phyloP scores from a whole-genome alignment of 2,113 vertebrate genomes.

The Elanus axillaris region DNA sequence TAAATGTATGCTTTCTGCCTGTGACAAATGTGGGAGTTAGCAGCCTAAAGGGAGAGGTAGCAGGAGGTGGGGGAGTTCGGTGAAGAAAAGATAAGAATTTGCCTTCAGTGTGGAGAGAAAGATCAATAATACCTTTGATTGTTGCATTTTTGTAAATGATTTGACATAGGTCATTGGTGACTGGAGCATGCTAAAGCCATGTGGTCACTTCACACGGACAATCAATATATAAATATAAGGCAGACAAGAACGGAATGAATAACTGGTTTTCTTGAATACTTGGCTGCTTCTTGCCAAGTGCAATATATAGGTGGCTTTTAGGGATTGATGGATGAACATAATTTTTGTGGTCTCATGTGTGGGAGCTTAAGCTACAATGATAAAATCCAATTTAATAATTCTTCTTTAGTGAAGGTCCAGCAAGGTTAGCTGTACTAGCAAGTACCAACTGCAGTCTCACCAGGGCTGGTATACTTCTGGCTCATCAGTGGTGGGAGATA shows the following conservation, averaged over 20 bases:
- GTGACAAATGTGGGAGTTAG: not conserved
- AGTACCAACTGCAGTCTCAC: not conserved
- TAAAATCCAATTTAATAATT: not conserved
- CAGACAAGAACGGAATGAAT: not conserved
- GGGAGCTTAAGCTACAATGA: not conserved
- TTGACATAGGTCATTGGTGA: not conserved
- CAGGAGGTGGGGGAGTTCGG: not conserved
- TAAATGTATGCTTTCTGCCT: not conserved
- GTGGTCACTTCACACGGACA: accelerated
- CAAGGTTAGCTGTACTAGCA: not conserved
- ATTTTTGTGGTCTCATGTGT: not conserved
- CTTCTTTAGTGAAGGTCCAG: not conserved
- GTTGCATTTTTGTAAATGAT: not conserved
- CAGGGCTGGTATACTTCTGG: not conserved
- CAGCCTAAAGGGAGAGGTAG: not conserved
- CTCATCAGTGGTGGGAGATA: not conserved
- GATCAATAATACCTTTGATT: not conserved
- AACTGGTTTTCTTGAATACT: not conserved
- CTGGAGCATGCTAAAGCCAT: not conserved
- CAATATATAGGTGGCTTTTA: not conserved
- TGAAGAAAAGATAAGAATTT: not conserved
- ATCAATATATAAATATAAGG: not conserved
- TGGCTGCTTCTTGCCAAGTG: not conserved
- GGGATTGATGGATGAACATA: not conserved
- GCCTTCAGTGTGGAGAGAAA: not conserved